Evolutionary conservation across 2,888 invertebrate species (phyloP), one percentile per base, ranked within the genome.

Genomic region (Zootermopsis nevadensis): DNA sequence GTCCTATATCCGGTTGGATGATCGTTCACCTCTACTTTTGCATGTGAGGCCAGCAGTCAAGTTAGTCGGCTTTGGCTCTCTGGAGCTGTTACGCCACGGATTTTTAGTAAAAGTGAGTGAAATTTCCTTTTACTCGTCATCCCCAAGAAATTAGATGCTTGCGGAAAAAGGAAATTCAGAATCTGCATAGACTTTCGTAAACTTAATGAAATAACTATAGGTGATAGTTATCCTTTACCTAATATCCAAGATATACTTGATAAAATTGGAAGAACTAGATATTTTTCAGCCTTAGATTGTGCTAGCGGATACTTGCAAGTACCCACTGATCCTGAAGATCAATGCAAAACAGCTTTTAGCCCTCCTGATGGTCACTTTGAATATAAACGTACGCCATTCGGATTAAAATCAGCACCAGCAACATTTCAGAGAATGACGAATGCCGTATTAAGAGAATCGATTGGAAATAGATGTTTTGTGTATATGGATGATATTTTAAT

Each of bases 181-280:
- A 38, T 10, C 10, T 38, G 38, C 38, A 38, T 38, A 38, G 38
- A 7, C 38, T 38, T 7, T 38, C 4, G 38, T 4, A 38, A 38
- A 10, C 10, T 38, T 7, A 38, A 38, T 38, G 38, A 38, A 10
- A 38, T 38, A 7, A 38, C 38, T 7, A 38, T 38, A 38, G 38
- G 35, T 8, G 48, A 76, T 76, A 76, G 76, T 15, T 76, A 76
- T 12, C 55, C 55, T 0, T 19, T 77, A 30, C 77, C 53, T 22
- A 77, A 76, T 30, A 76, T 76, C n/a, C 76, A 76, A 27, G 38
- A 76, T 15, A 76, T 76, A 22, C 67, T 80, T 67, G 80, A 80
- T 38, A 80, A 80, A 38, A 33, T 80, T 6, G 80, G 80, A 3
- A 66, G 48, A 42, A 42, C 76, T 42, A 76, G 48, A 27, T 76